phyloP scores from a whole-genome alignment of 2,113 vertebrate species.

The Corvus moneduloides region DNA sequence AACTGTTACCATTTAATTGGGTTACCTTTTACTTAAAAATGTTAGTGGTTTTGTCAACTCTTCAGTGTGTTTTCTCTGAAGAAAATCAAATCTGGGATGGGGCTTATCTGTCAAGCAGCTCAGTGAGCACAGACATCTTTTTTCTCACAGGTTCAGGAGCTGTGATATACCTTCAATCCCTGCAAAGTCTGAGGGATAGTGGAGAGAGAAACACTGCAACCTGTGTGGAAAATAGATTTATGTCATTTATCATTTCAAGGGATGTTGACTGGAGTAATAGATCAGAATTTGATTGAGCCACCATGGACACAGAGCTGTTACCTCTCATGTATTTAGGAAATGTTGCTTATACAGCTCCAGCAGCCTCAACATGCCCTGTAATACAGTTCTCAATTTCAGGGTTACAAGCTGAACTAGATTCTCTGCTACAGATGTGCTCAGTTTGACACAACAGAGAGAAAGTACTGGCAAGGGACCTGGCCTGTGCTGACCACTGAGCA shows the following conservation, averaged over 20 bases:
- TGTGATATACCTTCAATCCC: neutral
- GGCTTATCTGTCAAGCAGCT: neutral
- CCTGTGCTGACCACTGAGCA: neutral
- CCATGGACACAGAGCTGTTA: neutral
- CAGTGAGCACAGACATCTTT: neutral
- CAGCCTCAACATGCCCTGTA: fast-evolving
- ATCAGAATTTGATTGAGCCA: neutral
- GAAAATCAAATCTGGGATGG: neutral
- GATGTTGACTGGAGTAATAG: neutral
- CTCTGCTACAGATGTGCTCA: neutral
- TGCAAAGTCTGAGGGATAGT: neutral
- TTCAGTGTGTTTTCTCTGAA: neutral
- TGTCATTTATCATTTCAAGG: neutral
- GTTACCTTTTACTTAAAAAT: neutral
- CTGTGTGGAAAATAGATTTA: neutral
- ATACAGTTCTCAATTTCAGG: neutral
- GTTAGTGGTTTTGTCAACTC: neutral
- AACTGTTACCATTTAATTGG: neutral
- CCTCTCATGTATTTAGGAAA: neutral
- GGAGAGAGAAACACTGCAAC: neutral
- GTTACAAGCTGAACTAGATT: neutral
- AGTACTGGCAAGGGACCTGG: neutral
- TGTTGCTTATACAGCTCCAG: neutral
- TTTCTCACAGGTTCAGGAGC: neutral
- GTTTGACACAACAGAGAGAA: neutral